Base-by-base conservation (phyloP, 2,113 vertebrate genomes). In the Petaurus breviceps region DNA sequence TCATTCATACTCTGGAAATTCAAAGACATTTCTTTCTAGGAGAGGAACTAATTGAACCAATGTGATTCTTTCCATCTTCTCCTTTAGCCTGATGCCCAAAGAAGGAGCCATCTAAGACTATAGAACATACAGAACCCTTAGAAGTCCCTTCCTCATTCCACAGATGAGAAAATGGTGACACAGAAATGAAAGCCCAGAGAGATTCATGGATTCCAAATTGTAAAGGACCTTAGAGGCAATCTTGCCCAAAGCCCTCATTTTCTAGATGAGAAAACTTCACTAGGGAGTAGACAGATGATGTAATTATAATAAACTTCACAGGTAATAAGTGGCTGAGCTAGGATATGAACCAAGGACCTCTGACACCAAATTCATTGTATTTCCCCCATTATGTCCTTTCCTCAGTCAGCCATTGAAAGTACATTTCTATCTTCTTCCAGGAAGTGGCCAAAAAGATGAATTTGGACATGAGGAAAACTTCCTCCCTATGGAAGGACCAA, bases 401-500 rank as follows among this genome's bases (percentile, higher is more conserved):
- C 54, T 92, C 26, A 8, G 89, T 84, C 93, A 10, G 91, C 90
- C 94, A 52, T 2, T 54, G 31, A 90, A 49, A 37, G 93, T 61
- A 2, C 43, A 22, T 52, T 91, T 89, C 68, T 91, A n/a, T 23
- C 26, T 12, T 89, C 51, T 97, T 97, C 12, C 97, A 99, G 99
- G 99, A 99, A 93, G 99, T 99, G 54, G 99, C 99, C 96, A 99
- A 98, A 96, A 99, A 98, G 98, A 99, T 99, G 99, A 99, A 99
- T 84, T 96, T 99, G 98, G 99, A 99, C 97, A 99, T 99, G 97
- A 99, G 99, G 97, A 99, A 99, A 98, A 99, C 99, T 0, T 99
- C 99, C 0, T 99, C 99, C 0, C 98, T 99, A 91, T 99, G 99
- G 99, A 99, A 99, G 97, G 99, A 99, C 98, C 99, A 99, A 98